Percentiles rank a stretch among this genome's conserved stretches.
Conservation (phyloP, 2,888 invertebrate genomes). For the Drosophila kanekoi region DNA sequence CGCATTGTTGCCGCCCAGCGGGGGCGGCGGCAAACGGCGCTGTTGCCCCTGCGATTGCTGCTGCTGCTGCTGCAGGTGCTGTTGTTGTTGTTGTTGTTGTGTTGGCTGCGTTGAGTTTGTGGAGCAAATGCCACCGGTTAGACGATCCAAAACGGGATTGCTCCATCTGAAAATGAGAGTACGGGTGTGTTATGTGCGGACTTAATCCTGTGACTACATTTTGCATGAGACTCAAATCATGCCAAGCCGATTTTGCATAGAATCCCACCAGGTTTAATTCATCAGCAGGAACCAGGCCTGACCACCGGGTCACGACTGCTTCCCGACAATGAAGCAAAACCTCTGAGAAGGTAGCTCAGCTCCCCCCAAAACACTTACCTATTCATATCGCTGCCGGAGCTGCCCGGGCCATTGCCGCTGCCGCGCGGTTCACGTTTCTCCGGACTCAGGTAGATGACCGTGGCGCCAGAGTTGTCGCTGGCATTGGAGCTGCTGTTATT, state of each 20-base stretch:
- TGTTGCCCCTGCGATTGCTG: conserved; percentile 39
- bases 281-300: too few relatives aligned
- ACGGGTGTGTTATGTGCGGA: not conserved
- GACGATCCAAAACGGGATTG: conserved; percentile 95
- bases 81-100: conserved; percentile 77
- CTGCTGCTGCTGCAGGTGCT: conserved; percentile 32
- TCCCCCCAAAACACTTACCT: conserved; percentile 58
- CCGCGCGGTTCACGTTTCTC: conserved; percentile 81
- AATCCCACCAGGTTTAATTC: too few relatives aligned
- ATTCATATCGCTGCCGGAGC: conserved; percentile 80
- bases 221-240: too few relatives aligned
- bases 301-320: too few relatives aligned
- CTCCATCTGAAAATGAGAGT: conserved; percentile 81
- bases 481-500: conserved; percentile 84
- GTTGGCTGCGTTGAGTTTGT: conserved; percentile 80
- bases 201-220: too few relatives aligned
- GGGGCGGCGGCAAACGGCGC: conserved; percentile 49
- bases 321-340: too few relatives aligned
- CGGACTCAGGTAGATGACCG: conserved; percentile 85
- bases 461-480: conserved; percentile 85
- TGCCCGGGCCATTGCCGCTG: conserved; percentile 50
- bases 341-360: conserved; percentile 1
- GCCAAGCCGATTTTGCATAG: too few relatives aligned
- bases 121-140: conserved; percentile 90
- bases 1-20: conserved; percentile 35